Percentiles rank a stretch among this genome's conserved stretches.
Conservation (phyloP, 2,797 vertebrate genomes). For the Sciurus carolinensis region DNA sequence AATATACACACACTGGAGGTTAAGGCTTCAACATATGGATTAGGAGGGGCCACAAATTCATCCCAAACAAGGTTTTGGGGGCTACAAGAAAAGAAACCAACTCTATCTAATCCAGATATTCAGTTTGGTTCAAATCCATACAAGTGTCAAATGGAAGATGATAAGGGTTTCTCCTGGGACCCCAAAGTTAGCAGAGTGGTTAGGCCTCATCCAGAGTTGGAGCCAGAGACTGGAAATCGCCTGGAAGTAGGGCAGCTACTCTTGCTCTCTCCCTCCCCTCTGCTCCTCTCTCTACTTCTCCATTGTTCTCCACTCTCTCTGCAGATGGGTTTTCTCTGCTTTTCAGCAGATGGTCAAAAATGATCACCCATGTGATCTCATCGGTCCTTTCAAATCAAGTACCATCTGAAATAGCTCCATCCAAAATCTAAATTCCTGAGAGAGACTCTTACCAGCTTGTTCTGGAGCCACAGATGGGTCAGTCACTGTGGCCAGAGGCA, state of each 20-base stretch:
- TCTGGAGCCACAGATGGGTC: background rate
- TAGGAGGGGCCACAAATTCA: background rate
- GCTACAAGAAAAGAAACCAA: background rate
- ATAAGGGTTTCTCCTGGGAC: background rate
- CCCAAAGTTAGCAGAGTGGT: background rate
- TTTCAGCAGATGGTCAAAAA: conserved; percentile 14
- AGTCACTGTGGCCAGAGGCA: background rate
- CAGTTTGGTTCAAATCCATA: background rate
- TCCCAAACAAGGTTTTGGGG: background rate
- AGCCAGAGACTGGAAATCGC: background rate
- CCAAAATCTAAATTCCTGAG: background rate
- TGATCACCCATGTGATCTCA: background rate
- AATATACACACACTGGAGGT: background rate
- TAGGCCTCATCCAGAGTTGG: background rate
- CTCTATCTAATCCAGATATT: background rate
- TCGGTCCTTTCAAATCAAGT: background rate
- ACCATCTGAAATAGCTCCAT: background rate
- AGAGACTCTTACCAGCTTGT: background rate
- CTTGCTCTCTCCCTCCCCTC: background rate
- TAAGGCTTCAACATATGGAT: background rate
- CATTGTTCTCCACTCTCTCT: background rate
- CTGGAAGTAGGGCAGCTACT: background rate
- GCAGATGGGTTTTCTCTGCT: background rate
- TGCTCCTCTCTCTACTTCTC: background rate
- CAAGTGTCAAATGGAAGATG: background rate